phyloP scores from a whole-genome alignment of 1,140 invertebrate genomes.

The Pachypeltis micranthus region DNA sequence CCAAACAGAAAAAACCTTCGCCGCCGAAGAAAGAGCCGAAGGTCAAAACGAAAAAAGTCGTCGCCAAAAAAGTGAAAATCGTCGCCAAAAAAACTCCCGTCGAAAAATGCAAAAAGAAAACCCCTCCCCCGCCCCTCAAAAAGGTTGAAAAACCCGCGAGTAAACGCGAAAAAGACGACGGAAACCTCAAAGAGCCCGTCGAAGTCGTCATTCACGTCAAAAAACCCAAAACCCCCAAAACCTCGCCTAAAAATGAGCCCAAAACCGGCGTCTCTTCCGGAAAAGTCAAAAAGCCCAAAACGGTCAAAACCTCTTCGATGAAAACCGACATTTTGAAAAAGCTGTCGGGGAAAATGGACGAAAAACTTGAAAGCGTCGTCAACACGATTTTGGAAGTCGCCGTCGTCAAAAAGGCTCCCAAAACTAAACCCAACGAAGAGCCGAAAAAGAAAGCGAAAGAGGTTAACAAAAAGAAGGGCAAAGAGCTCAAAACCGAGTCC shows the following conservation, averaged over 20 bases:
- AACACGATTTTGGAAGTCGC: slow-evolving; percentile 16
- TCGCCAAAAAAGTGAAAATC: slow-evolving; percentile 16
- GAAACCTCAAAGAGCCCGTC: slow-evolving; percentile 19
- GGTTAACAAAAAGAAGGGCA: slow-evolving; percentile 6
- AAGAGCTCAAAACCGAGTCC: background rate
- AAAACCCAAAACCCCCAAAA: slow-evolving; percentile 13
- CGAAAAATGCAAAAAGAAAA: slow-evolving; percentile 10
- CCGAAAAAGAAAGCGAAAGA: slow-evolving; percentile 13
- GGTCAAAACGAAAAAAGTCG: slow-evolving; percentile 3
- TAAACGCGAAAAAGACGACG: background rate
- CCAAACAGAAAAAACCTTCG: background rate
- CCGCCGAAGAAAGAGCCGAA: slow-evolving; percentile 4
- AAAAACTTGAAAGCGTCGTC: slow-evolving; percentile 9
- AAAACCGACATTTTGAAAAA: slow-evolving; percentile 17
- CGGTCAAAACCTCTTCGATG: background rate
- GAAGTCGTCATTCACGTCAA: slow-evolving; percentile 20
- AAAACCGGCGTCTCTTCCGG: slow-evolving; percentile 11
- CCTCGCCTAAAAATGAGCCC: slow-evolving; percentile 7
- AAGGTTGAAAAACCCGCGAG: slow-evolving; percentile 4
- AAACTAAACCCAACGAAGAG: slow-evolving; percentile 18
- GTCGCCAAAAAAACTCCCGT: background rate
- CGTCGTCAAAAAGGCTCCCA: slow-evolving; percentile 10
- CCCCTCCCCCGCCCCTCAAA: background rate
- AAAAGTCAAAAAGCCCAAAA: slow-evolving; percentile 15
- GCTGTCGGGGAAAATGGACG: slow-evolving; percentile 1